These are phyloP conservation scores for Callithrix jacchus DNA, from an alignment of 2,113 vertebrate species.

Conservation along the genomic window DNA sequence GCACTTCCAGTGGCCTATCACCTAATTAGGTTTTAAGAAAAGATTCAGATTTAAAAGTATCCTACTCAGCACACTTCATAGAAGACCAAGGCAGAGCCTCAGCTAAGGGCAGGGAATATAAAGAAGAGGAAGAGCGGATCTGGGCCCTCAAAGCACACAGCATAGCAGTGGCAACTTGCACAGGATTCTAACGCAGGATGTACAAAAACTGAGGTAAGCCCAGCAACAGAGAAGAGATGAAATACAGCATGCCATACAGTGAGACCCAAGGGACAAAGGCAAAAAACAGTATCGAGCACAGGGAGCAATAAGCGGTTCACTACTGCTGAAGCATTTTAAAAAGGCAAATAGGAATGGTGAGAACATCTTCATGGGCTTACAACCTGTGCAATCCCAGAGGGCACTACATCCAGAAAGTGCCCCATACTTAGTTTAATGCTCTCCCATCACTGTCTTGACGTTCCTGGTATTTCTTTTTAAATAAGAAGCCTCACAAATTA, in stretches of 20 bases:
- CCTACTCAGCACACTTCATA: not conserved
- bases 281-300: not conserved
- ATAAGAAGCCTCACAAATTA: not conserved
- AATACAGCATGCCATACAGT: not conserved
- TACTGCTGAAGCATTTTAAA: not conserved
- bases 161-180: not conserved
- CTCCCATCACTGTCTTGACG: not conserved
- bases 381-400: not conserved
- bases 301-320: not conserved
- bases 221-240: not conserved
- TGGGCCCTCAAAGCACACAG: not conserved
- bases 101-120: not conserved
- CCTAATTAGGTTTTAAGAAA: not conserved
- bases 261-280: not conserved
- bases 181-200: not conserved
- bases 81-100: not conserved
- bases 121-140: not conserved
- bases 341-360: not conserved
- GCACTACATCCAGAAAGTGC: not conserved
- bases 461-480: not conserved
- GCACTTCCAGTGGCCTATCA: not conserved
- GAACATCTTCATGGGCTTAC: not conserved
- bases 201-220: not conserved
- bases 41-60: not conserved
- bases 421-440: not conserved